A percentile compares a stretch with the other conserved stretches of the same genome.
Conservation (phyloP, 2,113 vertebrate genomes). For the Sturnira hondurensis region DNA sequence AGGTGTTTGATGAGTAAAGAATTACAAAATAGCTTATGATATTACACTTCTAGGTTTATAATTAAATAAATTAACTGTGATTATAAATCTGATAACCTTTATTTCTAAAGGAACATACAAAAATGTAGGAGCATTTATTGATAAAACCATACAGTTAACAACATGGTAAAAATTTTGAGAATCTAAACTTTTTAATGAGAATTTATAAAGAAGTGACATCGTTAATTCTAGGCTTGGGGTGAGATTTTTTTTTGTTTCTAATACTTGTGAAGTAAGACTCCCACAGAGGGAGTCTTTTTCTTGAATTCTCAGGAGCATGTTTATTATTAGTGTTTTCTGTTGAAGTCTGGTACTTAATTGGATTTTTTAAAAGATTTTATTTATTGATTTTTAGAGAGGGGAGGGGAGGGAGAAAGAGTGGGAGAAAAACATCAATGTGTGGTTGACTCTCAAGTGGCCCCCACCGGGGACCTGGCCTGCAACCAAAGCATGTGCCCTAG, state of each 20-base stretch:
- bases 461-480: too few relatives aligned
- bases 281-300: neutral
- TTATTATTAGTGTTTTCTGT: slow-evolving; percentile 12
- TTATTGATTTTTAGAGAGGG: too few relatives aligned
- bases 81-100: neutral
- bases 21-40: neutral
- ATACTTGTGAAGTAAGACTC: neutral
- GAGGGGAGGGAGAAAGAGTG: too few relatives aligned
- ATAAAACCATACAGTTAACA: neutral
- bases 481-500: too few relatives aligned
- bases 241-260: neutral
- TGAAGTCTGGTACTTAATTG: neutral
- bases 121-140: neutral
- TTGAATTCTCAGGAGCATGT: neutral
- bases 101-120: neutral
- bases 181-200: neutral
- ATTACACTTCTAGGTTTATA: neutral
- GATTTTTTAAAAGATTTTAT: too few relatives aligned
- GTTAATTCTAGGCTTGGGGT: neutral
- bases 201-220: neutral
- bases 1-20: neutral
- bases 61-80: neutral
- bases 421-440: too few relatives aligned
- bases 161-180: slow-evolving; percentile 16
- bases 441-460: too few relatives aligned